Percentiles rank a stretch among this genome's conserved stretches.
These are phyloP conservation scores for Neelides folsomi DNA, from an alignment of 2,888 invertebrate genomes.

Conservation along the genomic window DNA sequence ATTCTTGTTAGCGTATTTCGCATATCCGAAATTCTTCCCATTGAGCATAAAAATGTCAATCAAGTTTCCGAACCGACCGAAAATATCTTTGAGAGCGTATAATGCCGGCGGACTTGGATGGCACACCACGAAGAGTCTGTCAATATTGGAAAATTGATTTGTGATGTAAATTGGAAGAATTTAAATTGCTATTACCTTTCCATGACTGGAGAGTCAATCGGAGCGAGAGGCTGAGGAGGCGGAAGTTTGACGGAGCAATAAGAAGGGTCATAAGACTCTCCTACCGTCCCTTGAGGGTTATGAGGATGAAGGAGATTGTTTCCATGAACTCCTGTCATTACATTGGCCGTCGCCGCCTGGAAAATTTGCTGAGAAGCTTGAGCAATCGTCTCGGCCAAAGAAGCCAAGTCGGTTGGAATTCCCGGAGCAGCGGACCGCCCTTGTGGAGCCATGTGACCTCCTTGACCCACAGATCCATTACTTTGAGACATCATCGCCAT, in stretches of 20 bases:
- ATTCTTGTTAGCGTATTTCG: conserved; percentile 61
- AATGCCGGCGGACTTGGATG: conserved; percentile 56
- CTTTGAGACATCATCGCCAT: too few relatives aligned
- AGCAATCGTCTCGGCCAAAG: conserved; percentile 60
- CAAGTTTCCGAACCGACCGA: conserved; percentile 77
- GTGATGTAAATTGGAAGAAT: background rate
- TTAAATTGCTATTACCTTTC: conserved; percentile 36
- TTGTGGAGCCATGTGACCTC: too few relatives aligned
- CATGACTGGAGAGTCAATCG: conserved; percentile 39
- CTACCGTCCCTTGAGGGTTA: conserved; percentile 25
- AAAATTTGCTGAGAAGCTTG: conserved; percentile 57
- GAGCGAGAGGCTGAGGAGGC: conserved; percentile 45
- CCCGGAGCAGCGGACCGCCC: too few relatives aligned
- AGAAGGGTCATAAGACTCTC: conserved; percentile 37
- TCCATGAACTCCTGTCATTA: conserved; percentile 11
- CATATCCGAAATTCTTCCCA: conserved; percentile 84
- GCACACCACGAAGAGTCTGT: conserved; percentile 45
- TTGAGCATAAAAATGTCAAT: conserved; percentile 80
- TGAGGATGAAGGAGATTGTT: conserved; percentile 17
- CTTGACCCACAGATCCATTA: too few relatives aligned
- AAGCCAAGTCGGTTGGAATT: conserved; percentile 27
- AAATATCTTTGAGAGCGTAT: conserved; percentile 68
- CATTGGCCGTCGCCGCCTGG: conserved; percentile 46
- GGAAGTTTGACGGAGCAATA: conserved; percentile 55
- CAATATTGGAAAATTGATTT: too few relatives aligned